Conservation (phyloP, 92 coral and sea anemone genomes). For the Metridium senile region DNA sequence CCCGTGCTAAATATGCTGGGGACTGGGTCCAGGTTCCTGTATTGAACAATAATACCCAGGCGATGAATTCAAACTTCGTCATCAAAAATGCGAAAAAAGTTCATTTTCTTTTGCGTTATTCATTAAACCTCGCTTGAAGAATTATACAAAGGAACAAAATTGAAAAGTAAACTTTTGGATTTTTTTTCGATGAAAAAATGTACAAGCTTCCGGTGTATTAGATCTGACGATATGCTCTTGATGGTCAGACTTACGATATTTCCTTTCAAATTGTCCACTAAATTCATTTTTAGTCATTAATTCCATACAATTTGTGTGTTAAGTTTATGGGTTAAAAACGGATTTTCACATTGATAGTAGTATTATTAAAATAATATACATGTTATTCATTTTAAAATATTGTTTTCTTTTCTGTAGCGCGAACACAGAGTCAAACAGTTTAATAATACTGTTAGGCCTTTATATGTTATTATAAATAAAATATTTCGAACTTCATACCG, state of each 20-base stretch:
- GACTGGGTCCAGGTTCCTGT: constrained; percentile 27
- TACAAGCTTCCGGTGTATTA: background rate
- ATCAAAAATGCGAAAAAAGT: background rate
- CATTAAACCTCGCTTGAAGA: background rate
- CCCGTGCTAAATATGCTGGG: background rate
- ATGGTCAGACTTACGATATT: too few relatives aligned
- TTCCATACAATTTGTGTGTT: background rate
- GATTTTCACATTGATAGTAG: too few relatives aligned
- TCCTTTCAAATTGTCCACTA: background rate
- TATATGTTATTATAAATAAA: too few relatives aligned
- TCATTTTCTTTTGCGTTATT: background rate
- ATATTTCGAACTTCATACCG: too few relatives aligned
- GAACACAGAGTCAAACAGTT: too few relatives aligned
- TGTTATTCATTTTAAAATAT: too few relatives aligned
- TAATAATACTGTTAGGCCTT: too few relatives aligned
- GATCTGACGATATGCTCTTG: background rate
- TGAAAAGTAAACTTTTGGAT: background rate
- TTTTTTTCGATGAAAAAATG: background rate
- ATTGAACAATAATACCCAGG: background rate
- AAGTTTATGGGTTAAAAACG: background rate
- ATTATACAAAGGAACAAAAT: background rate
- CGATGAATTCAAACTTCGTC: background rate
- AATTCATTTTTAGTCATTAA: background rate
- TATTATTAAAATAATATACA: too few relatives aligned
- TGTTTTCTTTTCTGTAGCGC: too few relatives aligned